Percentiles rank a stretch among this genome's conserved stretches.
These are phyloP conservation scores for Phortica magna DNA, from an alignment of 2,888 invertebrate genomes.

Conservation along the genomic window DNA sequence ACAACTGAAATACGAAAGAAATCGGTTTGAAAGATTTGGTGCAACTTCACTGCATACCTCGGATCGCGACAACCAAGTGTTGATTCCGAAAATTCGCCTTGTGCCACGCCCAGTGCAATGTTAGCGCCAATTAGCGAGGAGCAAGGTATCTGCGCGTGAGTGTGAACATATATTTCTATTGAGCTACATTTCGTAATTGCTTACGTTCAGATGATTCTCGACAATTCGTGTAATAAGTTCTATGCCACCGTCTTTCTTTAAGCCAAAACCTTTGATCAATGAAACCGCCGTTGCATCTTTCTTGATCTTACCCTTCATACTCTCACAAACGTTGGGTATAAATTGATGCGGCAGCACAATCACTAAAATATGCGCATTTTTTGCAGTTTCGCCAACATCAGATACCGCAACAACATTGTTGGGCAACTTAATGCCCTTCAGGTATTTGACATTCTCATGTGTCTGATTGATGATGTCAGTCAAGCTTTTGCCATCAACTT, in stretches of 20 bases:
- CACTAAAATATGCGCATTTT: slow-evolving; percentile 94
- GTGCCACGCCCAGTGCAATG: slow-evolving; percentile 97
- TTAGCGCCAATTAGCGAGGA: slow-evolving; percentile 99
- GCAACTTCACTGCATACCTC: slow-evolving; percentile 86
- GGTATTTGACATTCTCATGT: slow-evolving; percentile 46
- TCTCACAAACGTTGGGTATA: slow-evolving; percentile 90
- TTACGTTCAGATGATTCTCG: slow-evolving; percentile 78
- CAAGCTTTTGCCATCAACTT: slow-evolving; percentile 26
- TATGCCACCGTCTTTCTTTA: slow-evolving; percentile 93
- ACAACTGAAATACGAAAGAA: slow-evolving; percentile 98
- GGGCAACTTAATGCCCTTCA: slow-evolving; percentile 38
- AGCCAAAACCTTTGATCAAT: slow-evolving; percentile 97
- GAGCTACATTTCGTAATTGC: neutral
- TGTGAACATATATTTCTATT: neutral
- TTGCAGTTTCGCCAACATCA: slow-evolving; percentile 92
- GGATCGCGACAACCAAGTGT: slow-evolving; percentile 95
- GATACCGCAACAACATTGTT: slow-evolving; percentile 85
- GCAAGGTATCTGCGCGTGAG: slow-evolving; percentile 84
- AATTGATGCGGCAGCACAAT: slow-evolving; percentile 99
- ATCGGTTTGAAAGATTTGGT: slow-evolving; percentile 94
- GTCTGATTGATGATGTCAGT: slow-evolving; percentile 37
- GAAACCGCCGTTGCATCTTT: slow-evolving; percentile 94
- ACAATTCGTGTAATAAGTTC: slow-evolving; percentile 97
- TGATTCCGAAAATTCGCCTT: slow-evolving; percentile 98
- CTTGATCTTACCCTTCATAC: slow-evolving; percentile 93